Evolutionary conservation across 1,140 invertebrate genomes (phyloP), one percentile per base, ranked within the genome.

Genomic region (Trialeurodes vaporariorum): DNA sequence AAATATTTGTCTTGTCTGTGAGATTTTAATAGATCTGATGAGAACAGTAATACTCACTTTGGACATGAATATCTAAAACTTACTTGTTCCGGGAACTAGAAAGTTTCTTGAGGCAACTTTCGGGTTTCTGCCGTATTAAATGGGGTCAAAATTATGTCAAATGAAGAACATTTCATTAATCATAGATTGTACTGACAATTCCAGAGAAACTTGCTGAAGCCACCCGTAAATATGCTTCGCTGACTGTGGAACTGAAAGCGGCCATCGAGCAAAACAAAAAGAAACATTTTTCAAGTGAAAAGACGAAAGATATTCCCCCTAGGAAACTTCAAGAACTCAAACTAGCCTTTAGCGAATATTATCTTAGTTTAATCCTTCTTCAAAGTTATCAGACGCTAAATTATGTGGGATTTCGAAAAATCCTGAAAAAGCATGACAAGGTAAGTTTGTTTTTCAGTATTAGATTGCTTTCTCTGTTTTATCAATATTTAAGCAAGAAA

Each of bases 371-470:
- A 9, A 92, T 96, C 72, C 79, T 96, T 11, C 78, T 81, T 2
- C 86, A 87, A 74, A 87, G 86, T 72, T 87, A 87, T 72, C 86
- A 87, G 75, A 91, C 91, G 73, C 78, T 96, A 1, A 96, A 96
- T 80, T 93, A 91, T 71, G 94, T 91, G 13, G 93, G 94, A 0
- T 96, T 96, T 77, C 81, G 92, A 63, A 96, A 96, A 76, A 96
- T 96, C 70, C 80, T 96, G 21, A 96, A 96, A 76, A 96, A 96
- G 78, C 93, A 96, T 78, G 93, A 96, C 76, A 96, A 96, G 81
- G 85, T 92, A 71, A 59, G 66, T 73, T 59, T 24, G 26, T 65
- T 69, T 67, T 65, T 67, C 25, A n/a, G n/a, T n/a, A n/a, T n/a
- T n/a, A n/a, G n/a, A n/a, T n/a, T n/a, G n/a, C n/a, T n/a, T n/a